These are phyloP conservation scores for Falcaria lacertinaria DNA, from an alignment of 2,888 invertebrate genomes.

Conservation along the genomic window DNA sequence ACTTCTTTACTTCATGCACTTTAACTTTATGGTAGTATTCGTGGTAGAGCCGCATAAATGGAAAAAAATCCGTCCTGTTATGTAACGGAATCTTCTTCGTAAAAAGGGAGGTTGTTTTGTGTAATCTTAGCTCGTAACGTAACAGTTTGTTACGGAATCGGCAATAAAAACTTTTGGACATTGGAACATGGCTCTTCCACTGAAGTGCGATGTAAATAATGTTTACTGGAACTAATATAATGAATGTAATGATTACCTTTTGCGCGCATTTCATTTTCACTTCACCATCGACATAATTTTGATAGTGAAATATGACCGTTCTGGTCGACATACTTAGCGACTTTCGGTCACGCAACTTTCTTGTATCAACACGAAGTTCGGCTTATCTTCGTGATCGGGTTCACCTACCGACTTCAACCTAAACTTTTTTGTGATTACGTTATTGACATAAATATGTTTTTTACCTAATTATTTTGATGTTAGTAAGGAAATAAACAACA, in stretches of 20 bases:
- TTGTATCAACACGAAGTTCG: conserved; percentile 1
- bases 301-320: neutral
- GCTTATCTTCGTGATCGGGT: conserved; percentile 6
- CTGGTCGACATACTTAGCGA: conserved; percentile 5
- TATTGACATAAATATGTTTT: conserved; percentile 1
- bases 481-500: neutral
- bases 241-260: conserved; percentile 1
- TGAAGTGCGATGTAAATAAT: neutral
- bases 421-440: neutral
- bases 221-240: no score
- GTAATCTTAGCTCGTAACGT: conserved; percentile 12
- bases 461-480: neutral
- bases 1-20: neutral
- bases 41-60: conserved; percentile 1
- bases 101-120: conserved; percentile 13
- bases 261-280: conserved; percentile 7
- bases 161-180: conserved; percentile 13
- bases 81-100: conserved; percentile 15
- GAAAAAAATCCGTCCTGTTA: conserved; percentile 23
- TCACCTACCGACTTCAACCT: conserved; percentile 5
- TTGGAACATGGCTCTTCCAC: conserved; percentile 11
- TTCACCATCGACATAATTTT: conserved; percentile 1
- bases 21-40: neutral
- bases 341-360: conserved; percentile 1
- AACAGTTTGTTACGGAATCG: conserved; percentile 17